These are phyloP conservation scores for Brachyhypopomus occidentalis DNA, from an alignment of 2,113 vertebrate species.

Conservation along the genomic window DNA sequence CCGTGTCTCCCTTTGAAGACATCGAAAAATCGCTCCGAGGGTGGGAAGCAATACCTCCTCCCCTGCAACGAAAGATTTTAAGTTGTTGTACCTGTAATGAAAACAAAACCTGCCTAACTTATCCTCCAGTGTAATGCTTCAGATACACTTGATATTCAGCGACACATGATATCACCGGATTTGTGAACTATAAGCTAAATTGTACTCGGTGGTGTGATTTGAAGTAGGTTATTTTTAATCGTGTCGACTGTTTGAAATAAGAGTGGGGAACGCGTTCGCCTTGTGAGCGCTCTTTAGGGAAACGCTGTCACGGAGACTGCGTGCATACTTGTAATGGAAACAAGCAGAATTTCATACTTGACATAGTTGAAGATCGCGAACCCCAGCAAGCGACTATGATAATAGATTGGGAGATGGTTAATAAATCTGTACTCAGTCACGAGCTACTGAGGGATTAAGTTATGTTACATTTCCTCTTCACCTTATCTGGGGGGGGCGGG, in stretches of 20 bases:
- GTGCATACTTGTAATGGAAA: conserved; percentile 32
- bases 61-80: too few relatives aligned
- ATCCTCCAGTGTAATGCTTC: too few relatives aligned
- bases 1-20: too few relatives aligned
- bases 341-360: conserved; percentile 24
- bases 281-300: not conserved
- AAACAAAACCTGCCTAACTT: too few relatives aligned
- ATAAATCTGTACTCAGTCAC: not conserved
- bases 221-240: conserved; percentile 17
- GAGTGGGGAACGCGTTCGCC: conserved; percentile 3
- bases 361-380: not conserved
- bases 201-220: not conserved
- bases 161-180: not conserved
- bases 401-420: not conserved
- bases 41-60: too few relatives aligned
- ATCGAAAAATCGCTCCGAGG: too few relatives aligned
- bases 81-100: too few relatives aligned
- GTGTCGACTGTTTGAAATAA: conserved; percentile 34
- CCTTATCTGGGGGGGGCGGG: not conserved
- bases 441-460: not conserved
- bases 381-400: not conserved
- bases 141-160: not conserved
- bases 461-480: not conserved
- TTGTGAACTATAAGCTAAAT: not conserved
- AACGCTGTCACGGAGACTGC: not conserved